Conservation (phyloP, 2,113 vertebrate genomes). For the Larimichthys crocea region DNA sequence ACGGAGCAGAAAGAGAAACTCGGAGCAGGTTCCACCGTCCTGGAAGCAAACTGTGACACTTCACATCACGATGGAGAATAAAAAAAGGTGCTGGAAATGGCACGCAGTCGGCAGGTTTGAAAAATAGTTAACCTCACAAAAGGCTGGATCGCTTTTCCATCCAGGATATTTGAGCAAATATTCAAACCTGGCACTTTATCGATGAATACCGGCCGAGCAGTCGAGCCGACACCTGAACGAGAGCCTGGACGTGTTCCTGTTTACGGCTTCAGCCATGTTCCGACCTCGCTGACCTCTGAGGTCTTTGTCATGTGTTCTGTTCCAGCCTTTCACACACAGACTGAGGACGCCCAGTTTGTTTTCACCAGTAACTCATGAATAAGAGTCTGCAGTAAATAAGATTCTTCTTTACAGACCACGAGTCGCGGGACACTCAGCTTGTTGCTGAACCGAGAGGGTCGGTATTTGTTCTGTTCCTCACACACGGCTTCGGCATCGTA, state of each 20-base stretch:
- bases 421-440: constrained; percentile 27
- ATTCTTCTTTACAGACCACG: not conserved
- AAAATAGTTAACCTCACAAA: constrained; percentile 23
- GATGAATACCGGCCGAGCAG: constrained; percentile 24
- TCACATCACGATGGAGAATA: constrained; percentile 4
- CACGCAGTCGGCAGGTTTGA: constrained; percentile 35
- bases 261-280: too few relatives aligned
- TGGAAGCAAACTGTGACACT: constrained; percentile 60
- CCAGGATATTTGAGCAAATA: constrained; percentile 38
- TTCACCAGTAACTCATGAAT: too few relatives aligned
- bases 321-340: too few relatives aligned
- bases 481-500: not conserved
- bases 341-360: too few relatives aligned
- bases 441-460: constrained; percentile 39
- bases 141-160: not conserved
- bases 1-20: constrained; percentile 36
- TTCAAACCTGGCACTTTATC: constrained; percentile 51
- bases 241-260: not conserved
- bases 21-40: not conserved
- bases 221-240: not conserved
- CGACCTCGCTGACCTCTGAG: too few relatives aligned
- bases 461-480: constrained; percentile 36
- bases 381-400: too few relatives aligned
- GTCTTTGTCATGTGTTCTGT: too few relatives aligned
- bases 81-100: constrained; percentile 33